Evolutionary conservation across 2,888 invertebrate genomes (phyloP).

Genomic region (Ochropleura leucogaster): DNA sequence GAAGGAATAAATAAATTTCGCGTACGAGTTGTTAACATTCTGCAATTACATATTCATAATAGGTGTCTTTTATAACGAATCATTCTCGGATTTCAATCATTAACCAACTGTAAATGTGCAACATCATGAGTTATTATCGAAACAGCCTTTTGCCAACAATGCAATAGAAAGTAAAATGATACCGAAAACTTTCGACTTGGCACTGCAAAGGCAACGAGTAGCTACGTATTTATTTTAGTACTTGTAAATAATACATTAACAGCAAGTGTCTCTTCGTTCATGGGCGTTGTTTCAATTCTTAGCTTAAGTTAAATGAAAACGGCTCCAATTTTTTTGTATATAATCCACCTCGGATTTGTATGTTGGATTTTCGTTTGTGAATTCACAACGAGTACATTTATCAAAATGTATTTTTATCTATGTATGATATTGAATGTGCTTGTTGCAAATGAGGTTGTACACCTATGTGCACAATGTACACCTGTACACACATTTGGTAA

Average conservation of each 20-base stretch:
- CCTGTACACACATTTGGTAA: no score
- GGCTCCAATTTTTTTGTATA: no score
- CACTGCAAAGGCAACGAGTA: constrained; percentile 7
- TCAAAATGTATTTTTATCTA: no score
- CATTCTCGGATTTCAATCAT: constrained; percentile 52
- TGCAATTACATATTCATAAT: constrained; percentile 50
- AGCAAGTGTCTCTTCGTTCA: not conserved
- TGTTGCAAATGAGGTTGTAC: no score
- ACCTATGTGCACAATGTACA: no score
- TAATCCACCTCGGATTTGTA: no score
- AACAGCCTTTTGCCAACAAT: constrained; percentile 38
- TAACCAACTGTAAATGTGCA: constrained; percentile 47
- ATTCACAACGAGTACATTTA: no score
- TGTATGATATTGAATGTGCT: no score
- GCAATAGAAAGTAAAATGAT: constrained; percentile 63
- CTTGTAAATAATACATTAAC: not conserved
- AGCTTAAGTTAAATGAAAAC: no score
- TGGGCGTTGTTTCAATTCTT: no score
- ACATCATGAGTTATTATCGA: constrained; percentile 48
- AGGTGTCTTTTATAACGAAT: constrained; percentile 28
- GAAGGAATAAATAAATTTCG: constrained; percentile 23
- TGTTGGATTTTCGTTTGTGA: no score
- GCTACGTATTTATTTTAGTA: not conserved
- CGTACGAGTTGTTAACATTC: constrained; percentile 37
- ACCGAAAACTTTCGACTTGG: constrained; percentile 47